These are phyloP conservation scores for Hypomecis punctinalis DNA, from an alignment of 2,888 invertebrate species.

Conservation along the genomic window DNA sequence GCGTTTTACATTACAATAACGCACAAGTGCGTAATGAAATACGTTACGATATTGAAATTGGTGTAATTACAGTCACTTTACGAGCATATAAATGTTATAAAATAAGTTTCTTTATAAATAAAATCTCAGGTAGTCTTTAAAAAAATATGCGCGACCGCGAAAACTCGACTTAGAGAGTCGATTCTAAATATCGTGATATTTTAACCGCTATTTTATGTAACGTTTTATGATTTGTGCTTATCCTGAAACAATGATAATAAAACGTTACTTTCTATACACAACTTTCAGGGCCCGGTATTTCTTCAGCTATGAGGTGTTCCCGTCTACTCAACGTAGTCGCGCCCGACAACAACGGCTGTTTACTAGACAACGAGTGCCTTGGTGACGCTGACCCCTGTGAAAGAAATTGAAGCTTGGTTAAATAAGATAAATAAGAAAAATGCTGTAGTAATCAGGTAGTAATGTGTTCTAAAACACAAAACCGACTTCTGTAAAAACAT, in stretches of 20 bases:
- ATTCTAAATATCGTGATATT: no score
- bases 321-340: conserved; percentile 73
- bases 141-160: no score
- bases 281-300: conserved; percentile 81
- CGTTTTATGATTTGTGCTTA: conserved; percentile 9
- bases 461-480: background rate
- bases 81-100: no score
- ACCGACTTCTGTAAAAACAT: no score
- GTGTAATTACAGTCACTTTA: no score
- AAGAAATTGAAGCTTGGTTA: background rate
- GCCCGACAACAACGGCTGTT: conserved; percentile 57
- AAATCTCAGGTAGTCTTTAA: no score
- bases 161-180: no score
- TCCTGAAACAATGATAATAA: conserved; percentile 24
- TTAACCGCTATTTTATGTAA: no score
- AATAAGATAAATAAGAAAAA: background rate
- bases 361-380: conserved; percentile 58
- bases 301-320: conserved; percentile 80
- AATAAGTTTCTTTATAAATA: no score
- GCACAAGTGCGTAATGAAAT: no score
- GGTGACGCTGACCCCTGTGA: conserved; percentile 67
- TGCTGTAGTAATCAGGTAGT: background rate
- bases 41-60: no score
- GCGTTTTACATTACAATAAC: no score
- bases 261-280: conserved; percentile 68